A percentile compares a stretch with the other conserved stretches of the same genome.
phyloP scores from a whole-genome alignment of 2,113 vertebrate genomes.

The Takifugu flavidus region DNA sequence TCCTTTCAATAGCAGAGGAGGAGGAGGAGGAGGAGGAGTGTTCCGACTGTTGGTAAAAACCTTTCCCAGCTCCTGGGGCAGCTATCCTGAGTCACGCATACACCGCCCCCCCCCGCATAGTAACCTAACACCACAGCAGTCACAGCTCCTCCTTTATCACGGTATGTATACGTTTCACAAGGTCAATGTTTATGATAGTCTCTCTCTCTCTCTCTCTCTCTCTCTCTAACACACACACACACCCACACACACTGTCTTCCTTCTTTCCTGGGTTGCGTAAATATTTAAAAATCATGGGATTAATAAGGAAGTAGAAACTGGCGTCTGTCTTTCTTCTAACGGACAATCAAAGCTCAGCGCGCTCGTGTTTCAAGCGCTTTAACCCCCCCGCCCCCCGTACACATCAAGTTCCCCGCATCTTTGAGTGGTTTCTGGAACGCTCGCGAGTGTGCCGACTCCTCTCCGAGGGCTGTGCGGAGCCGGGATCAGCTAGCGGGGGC shows the following conservation, averaged over 20 bases:
- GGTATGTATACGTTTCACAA: constrained; percentile 63
- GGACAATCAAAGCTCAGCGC: not conserved
- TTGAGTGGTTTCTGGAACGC: constrained; percentile 40
- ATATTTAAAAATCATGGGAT: constrained; percentile 21
- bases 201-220: constrained; percentile 24
- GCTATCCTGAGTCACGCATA: constrained; percentile 54
- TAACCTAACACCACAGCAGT: constrained; percentile 55
- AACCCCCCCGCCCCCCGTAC: too few relatives aligned
- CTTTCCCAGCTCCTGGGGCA: constrained; percentile 62
- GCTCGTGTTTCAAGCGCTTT: too few relatives aligned
- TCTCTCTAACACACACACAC: not conserved
- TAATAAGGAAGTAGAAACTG: constrained; percentile 18
- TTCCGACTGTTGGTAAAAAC: constrained; percentile 63
- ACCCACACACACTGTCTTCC: constrained; percentile 15
- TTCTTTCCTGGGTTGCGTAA: constrained; percentile 26
- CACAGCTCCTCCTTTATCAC: constrained; percentile 58
- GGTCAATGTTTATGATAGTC: constrained; percentile 64
- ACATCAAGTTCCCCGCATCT: constrained; percentile 20
- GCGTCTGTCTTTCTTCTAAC: not conserved
- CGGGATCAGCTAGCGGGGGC: constrained; percentile 55
- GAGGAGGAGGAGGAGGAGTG: constrained; percentile 12
- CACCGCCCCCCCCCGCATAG: constrained; percentile 27
- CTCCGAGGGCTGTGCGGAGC: constrained; percentile 49
- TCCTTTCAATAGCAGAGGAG: constrained; percentile 57
- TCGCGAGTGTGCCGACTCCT: constrained; percentile 55